Percentiles rank a stretch among this genome's conserved stretches.
These are phyloP conservation scores for Pteropus alecto DNA, from an alignment of 2,113 vertebrate genomes.

Conservation along the genomic window DNA sequence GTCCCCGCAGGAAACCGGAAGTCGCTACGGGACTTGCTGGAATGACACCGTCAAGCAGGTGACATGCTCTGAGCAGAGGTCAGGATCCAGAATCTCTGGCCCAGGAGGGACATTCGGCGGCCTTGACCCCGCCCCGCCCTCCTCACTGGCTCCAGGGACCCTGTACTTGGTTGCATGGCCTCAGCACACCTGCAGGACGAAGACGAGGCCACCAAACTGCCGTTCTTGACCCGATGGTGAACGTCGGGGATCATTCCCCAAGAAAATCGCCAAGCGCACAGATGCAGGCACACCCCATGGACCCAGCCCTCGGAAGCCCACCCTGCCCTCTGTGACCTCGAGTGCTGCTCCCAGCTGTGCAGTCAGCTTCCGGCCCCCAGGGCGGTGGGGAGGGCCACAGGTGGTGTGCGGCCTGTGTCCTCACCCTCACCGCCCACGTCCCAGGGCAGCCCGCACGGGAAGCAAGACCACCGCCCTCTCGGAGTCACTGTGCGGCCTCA, in stretches of 20 bases:
- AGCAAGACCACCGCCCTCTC: too few relatives aligned
- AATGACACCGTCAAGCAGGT: neutral
- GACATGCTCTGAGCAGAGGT: neutral
- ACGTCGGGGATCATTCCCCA: neutral
- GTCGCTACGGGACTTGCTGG: accelerated
- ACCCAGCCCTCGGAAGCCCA: neutral
- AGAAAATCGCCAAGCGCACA: accelerated
- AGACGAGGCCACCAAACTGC: accelerated
- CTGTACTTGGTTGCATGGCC: accelerated
- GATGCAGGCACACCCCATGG: accelerated
- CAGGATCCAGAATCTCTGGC: neutral
- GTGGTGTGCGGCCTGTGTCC: neutral
- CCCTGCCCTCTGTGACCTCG: neutral
- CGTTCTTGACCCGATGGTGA: too few relatives aligned
- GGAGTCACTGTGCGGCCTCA: accelerated
- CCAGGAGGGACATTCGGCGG: neutral
- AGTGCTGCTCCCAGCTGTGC: neutral
- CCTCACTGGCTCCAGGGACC: too few relatives aligned
- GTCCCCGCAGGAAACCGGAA: neutral
- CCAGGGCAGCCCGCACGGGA: neutral
- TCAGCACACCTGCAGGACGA: accelerated
- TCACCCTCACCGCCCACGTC: neutral
- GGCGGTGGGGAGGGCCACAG: neutral
- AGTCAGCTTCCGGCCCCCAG: neutral
- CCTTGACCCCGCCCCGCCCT: too few relatives aligned